A percentile compares a stretch with the other conserved stretches of the same genome.
These are phyloP conservation scores for Catagonus wagneri DNA, from an alignment of 2,113 vertebrate genomes.

Conservation along the genomic window DNA sequence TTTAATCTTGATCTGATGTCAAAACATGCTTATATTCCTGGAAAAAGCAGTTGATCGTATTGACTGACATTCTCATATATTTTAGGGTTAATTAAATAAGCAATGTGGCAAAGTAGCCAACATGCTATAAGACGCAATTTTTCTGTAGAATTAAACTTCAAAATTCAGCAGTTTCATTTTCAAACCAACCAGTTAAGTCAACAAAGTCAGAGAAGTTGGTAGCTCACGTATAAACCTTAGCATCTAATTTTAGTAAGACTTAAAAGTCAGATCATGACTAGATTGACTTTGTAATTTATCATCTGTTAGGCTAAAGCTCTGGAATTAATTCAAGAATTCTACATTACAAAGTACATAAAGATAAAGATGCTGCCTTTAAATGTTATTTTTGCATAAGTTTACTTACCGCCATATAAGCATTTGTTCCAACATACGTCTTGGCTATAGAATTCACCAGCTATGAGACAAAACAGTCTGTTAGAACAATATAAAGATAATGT, in stretches of 20 bases:
- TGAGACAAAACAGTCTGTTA: constrained; percentile 90
- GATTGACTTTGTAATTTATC: constrained; percentile 60
- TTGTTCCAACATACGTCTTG: constrained; percentile 99
- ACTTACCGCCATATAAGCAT: constrained; percentile 99
- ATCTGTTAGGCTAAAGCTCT: constrained; percentile 43
- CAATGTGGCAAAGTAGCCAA: not conserved
- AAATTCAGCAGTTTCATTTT: constrained; percentile 55
- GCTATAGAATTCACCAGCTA: constrained; percentile 99
- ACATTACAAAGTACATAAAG: constrained; percentile 64
- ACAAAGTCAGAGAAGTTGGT: constrained; percentile 54
- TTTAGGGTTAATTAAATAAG: not conserved
- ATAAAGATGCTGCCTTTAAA: constrained; percentile 76
- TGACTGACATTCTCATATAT: constrained; percentile 33
- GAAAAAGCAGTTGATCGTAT: constrained; percentile 10
- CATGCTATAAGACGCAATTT: not conserved
- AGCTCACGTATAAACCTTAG: not conserved
- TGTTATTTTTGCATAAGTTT: constrained; percentile 81
- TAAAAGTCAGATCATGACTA: constrained; percentile 40
- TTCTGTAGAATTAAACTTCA: not conserved
- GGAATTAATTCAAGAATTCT: constrained; percentile 58
- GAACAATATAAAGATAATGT: constrained; percentile 91
- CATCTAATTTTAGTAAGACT: constrained; percentile 61
- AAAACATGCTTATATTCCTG: constrained; percentile 7
- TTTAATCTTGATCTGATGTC: constrained; percentile 40
- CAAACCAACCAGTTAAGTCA: constrained; percentile 46